These are phyloP conservation scores for Rhynchotus rufescens DNA, from an alignment of 2,797 vertebrate species.

Conservation along the genomic window DNA sequence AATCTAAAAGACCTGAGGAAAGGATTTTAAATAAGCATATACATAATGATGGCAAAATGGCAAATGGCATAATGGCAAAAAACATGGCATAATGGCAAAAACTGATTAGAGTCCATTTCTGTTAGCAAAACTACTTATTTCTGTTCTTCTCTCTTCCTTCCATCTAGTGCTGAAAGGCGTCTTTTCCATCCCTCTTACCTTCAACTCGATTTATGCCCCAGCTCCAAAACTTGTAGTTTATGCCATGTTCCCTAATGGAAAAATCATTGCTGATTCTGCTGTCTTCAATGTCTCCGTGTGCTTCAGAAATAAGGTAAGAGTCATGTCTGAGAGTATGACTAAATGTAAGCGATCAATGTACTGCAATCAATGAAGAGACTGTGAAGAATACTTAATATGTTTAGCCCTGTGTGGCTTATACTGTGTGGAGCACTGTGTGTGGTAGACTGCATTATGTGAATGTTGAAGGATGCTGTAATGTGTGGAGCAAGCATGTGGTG, in stretches of 20 bases:
- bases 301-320: conserved; percentile 64
- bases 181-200: conserved; percentile 60
- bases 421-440: background rate
- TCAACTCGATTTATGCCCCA: conserved; percentile 26
- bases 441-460: background rate
- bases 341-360: background rate
- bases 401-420: background rate
- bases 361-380: background rate
- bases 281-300: conserved; percentile 46
- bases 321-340: background rate
- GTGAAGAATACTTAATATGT: too few species aligned
- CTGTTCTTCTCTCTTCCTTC: background rate
- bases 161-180: conserved; percentile 49
- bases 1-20: background rate
- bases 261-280: conserved; percentile 49
- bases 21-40: background rate
- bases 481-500: background rate
- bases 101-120: background rate
- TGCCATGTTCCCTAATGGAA: conserved; percentile 65
- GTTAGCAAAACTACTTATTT: background rate
- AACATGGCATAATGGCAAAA: background rate
- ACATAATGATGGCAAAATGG: background rate
- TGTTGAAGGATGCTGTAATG: background rate
- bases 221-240: conserved; percentile 55
- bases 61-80: too few species aligned